Evolutionary conservation across 92 coral and sea anemone species (phyloP).

Genomic region (Zoanthus sociatus): DNA sequence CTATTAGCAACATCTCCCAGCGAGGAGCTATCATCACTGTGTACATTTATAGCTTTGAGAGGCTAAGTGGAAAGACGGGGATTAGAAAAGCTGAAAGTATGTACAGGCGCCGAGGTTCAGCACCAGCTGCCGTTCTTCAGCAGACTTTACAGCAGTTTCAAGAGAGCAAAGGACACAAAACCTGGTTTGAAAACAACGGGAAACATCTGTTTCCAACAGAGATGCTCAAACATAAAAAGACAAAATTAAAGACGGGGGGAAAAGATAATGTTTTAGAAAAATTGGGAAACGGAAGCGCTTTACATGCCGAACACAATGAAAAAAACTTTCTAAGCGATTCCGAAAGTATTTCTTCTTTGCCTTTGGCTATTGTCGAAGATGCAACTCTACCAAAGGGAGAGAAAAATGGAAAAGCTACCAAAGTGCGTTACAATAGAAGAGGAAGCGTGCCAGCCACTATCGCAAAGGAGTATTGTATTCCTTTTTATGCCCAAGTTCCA

Average conservation of each 20-base stretch:
- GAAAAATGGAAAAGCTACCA: constrained; percentile 40
- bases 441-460: constrained; percentile 50
- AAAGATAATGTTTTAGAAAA: constrained; percentile 13
- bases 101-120: constrained; percentile 89
- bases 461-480: constrained; percentile 28
- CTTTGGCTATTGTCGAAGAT: neutral
- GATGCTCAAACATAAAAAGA: constrained; percentile 7
- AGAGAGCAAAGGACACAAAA: neutral
- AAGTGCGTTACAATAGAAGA: constrained; percentile 57
- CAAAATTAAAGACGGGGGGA: constrained; percentile 10
- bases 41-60: neutral
- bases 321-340: constrained; percentile 19
- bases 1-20: neutral
- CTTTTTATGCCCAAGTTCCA: constrained; percentile 34
- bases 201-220: neutral
- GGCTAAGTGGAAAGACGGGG: neutral
- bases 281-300: neutral
- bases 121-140: constrained; percentile 82
- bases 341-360: neutral
- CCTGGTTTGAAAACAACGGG: neutral
- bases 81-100: constrained; percentile 6
- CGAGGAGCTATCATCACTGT: neutral
- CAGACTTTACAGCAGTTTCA: constrained; percentile 70
- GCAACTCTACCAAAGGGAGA: neutral
- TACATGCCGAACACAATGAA: constrained; percentile 1